Base-by-base conservation (phyloP, 2,888 invertebrate species). In the Hipparchia sbordonii region DNA sequence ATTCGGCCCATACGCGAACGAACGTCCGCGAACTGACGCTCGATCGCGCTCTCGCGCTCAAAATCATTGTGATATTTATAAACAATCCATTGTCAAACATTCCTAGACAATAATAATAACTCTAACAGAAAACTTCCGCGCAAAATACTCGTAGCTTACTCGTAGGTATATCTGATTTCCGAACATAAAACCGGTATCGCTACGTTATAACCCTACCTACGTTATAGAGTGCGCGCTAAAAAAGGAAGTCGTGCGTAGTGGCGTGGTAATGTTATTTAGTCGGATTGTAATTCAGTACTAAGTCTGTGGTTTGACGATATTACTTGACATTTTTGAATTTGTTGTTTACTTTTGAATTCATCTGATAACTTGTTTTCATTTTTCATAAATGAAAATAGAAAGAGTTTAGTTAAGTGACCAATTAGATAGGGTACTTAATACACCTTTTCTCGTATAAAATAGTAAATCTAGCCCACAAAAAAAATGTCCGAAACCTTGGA, bases 401-500 rank as follows among this genome's bases (percentile, higher is more conserved):
- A 46, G 46, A 6, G 1, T 6, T 46, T 46, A 46, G 4, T 48
- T 48, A 48, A 48, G 48, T 48, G 6, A 6, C 0, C 2, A 48
- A 2, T 48, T 6, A 6, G 5, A 0, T 48, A 48, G 6, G 39
- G 39, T 39, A 39, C 5, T 39, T 39, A 39, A 39, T 39, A 39
- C 23, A 23, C 23, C 23, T 23, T 23, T 39, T 39, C 5, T 39
- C 39, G 5, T 39, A 39, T 5, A 39, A 39, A 39, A 39, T 13
- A 13, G 13, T 13, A 8, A 56, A 56, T 7, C 7, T n/a, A n/a
- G n/a, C 56, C 13, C 39, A 13, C 13, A 2, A 56, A 56, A 13
- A 71, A n/a, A 69, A 88, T 88, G 88, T 66, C 79, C 0, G 90
- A 88, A 12, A 56, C 8, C 6, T 72, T 86, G 1, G 90, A 89